Evolutionary conservation across 2,888 invertebrate genomes (phyloP).

Genomic region (Cataglyphis albicans): DNA sequence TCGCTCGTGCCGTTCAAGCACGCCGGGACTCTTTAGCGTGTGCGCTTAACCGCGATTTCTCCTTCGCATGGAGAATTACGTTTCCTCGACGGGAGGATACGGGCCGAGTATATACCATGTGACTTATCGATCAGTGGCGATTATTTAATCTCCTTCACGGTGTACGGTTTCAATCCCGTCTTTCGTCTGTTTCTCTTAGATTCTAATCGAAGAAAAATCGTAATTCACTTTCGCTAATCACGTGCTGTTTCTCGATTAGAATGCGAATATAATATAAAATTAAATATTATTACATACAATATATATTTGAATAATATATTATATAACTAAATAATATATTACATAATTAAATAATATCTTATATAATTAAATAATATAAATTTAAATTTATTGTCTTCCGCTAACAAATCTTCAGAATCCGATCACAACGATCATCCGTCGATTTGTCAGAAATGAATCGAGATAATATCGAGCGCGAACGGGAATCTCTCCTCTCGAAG

Average conservation of each 20-base stretch:
- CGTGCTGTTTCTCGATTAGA: neutral
- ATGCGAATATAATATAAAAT: neutral
- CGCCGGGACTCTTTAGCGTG: constrained; percentile 27
- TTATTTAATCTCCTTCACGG: constrained; percentile 4
- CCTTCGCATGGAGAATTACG: constrained; percentile 17
- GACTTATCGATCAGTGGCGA: neutral
- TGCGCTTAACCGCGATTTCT: constrained; percentile 35
- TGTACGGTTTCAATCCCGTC: neutral
- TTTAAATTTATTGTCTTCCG: neutral
- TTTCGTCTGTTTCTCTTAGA: neutral
- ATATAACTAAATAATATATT: too few relatives aligned
- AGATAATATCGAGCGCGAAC: neutral
- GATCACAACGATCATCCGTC: neutral
- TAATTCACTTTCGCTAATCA: neutral
- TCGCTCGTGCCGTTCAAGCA: constrained; percentile 35
- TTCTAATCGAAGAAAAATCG: neutral
- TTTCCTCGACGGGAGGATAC: constrained; percentile 13
- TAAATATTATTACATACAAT: too few relatives aligned
- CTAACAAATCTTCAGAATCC: neutral
- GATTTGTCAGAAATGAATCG: neutral
- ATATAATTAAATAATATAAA: too few relatives aligned
- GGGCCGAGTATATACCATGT: neutral
- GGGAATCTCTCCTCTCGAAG: neutral
- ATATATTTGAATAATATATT: too few relatives aligned
- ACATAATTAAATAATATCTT: too few relatives aligned